These are phyloP conservation scores for Eretmocerus hayati DNA, from an alignment of 2,888 invertebrate species.

Conservation along the genomic window DNA sequence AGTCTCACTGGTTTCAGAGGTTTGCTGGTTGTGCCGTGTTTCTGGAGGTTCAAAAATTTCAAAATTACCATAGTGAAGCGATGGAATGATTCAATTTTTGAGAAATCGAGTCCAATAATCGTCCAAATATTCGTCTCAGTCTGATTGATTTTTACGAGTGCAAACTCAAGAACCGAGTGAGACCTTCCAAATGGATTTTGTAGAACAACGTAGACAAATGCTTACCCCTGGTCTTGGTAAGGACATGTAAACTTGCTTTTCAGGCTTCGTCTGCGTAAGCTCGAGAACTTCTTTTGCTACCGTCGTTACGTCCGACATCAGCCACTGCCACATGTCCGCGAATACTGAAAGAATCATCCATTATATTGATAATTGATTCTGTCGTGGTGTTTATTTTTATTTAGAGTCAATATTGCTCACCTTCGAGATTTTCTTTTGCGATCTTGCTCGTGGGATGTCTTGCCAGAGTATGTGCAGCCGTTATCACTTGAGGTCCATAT, in stretches of 20 bases:
- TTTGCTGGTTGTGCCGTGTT: slow-evolving; percentile 93
- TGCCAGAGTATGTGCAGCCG: slow-evolving; percentile 87
- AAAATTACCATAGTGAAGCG: neutral
- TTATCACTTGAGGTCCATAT: slow-evolving; percentile 91
- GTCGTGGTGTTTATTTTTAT: neutral
- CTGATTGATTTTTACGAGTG: neutral
- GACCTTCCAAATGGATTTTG: too few species aligned
- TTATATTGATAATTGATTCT: neutral
- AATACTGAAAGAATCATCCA: slow-evolving; percentile 63
- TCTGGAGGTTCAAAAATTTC: slow-evolving; percentile 55
- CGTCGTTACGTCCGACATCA: slow-evolving; percentile 84
- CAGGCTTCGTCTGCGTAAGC: slow-evolving; percentile 59
- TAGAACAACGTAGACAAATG: too few species aligned
- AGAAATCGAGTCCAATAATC: too few species aligned
- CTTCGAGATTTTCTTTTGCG: slow-evolving; percentile 92
- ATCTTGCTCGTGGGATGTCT: slow-evolving; percentile 90
- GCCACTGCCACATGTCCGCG: slow-evolving; percentile 90
- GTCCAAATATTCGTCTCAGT: neutral
- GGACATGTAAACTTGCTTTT: slow-evolving; percentile 85
- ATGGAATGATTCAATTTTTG: neutral
- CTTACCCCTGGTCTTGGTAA: slow-evolving; percentile 89
- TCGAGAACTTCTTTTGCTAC: slow-evolving; percentile 85
- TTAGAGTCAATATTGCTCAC: slow-evolving; percentile 29
- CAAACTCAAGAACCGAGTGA: too few species aligned
- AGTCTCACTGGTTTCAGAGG: slow-evolving; percentile 82